These are phyloP conservation scores for Slavum lentiscoides DNA, from an alignment of 2,888 invertebrate species.

Conservation along the genomic window DNA sequence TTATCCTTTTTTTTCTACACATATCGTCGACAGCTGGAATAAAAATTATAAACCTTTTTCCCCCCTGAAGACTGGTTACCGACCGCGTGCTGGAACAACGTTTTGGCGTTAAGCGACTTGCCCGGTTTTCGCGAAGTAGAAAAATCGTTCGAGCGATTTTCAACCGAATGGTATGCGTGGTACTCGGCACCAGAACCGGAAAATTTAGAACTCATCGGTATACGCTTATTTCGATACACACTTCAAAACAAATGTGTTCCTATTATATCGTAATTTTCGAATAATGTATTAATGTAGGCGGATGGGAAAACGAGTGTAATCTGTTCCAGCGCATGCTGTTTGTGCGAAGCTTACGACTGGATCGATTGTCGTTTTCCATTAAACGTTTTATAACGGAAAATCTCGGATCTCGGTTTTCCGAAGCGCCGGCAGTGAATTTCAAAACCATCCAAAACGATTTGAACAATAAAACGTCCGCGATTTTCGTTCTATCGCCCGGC, in stretches of 20 bases:
- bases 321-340: slow-evolving; percentile 85
- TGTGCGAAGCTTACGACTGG: slow-evolving; percentile 78
- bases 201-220: slow-evolving; percentile 68
- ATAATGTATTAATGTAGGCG: slow-evolving; percentile 60
- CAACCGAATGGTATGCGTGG: slow-evolving; percentile 77
- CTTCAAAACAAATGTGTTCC: neutral
- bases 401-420: slow-evolving; percentile 79
- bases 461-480: slow-evolving; percentile 80
- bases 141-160: slow-evolving; percentile 76
- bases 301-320: slow-evolving; percentile 82
- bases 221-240: neutral
- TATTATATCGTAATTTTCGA: neutral
- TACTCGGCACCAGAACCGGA: slow-evolving; percentile 71
- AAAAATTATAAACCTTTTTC: neutral
- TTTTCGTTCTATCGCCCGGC: slow-evolving; percentile 92
- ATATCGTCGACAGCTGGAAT: too few species aligned
- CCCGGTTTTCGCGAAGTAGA: slow-evolving; percentile 82
- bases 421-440: slow-evolving; percentile 76
- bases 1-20: too few species aligned
- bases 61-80: slow-evolving; percentile 70
- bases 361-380: slow-evolving; percentile 81
- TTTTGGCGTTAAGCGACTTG: slow-evolving; percentile 84
- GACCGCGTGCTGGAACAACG: slow-evolving; percentile 84
- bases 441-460: slow-evolving; percentile 84
- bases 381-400: slow-evolving; percentile 85